phyloP scores from a whole-genome alignment of 2,888 invertebrate species.

The Nymphalis polychloros region DNA sequence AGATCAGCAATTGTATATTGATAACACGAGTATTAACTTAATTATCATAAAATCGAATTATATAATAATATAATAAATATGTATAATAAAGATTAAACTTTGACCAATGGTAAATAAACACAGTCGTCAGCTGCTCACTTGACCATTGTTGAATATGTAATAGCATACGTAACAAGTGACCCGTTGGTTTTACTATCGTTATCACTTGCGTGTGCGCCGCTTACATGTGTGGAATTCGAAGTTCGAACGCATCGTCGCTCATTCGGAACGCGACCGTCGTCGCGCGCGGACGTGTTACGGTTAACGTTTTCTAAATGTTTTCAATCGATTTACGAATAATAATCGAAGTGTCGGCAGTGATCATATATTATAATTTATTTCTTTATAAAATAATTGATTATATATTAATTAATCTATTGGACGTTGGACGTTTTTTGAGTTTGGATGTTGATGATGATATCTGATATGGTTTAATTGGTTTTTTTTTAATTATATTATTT shows the following conservation, averaged over 20 bases:
- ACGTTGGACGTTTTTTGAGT: constrained; percentile 52
- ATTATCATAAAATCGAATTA: background rate
- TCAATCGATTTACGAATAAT: constrained; percentile 53
- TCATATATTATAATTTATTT: constrained; percentile 69
- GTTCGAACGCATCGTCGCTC: constrained; percentile 35
- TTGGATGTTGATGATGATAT: constrained; percentile 61
- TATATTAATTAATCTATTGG: constrained; percentile 49
- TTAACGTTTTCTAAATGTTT: constrained; percentile 45
- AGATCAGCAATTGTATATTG: no score
- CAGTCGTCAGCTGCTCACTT: background rate
- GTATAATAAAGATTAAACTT: background rate
- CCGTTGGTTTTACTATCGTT: constrained; percentile 30
- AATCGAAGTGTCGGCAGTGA: constrained; percentile 62
- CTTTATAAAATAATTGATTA: constrained; percentile 63
- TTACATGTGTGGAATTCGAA: constrained; percentile 24
- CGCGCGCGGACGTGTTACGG: constrained; percentile 49
- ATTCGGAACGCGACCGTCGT: constrained; percentile 54
- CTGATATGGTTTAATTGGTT: constrained; percentile 47
- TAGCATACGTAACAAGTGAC: constrained; percentile 16
- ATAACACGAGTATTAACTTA: no score
- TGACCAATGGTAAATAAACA: background rate
- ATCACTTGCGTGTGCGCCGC: constrained; percentile 34
- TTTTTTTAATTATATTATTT: constrained; percentile 52
- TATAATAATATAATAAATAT: background rate
- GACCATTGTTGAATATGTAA: background rate